Base-by-base conservation (phyloP, 2,113 vertebrate species). In the Meriones unguiculatus region DNA sequence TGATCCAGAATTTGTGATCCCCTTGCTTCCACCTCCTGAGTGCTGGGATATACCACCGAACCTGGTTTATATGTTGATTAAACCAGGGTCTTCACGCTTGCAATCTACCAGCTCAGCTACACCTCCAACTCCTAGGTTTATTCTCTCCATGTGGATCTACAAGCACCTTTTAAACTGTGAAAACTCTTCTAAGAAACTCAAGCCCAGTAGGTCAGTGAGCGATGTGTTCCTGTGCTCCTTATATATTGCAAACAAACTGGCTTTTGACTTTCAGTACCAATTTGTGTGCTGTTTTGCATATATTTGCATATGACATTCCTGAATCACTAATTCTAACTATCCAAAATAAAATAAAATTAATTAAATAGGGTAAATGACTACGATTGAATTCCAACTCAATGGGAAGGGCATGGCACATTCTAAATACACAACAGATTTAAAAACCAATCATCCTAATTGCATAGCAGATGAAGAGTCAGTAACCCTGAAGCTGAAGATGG, bases 321-420 rank as follows among this genome's bases (percentile, higher is more conserved):
- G 9, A 89, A 50, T 62, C 69, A 41, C 77, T 89, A 91, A 95
- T 96, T 97, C 67, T 69, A 97, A 91, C 91, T 94, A 91, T 95
- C 81, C 67, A 93, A 97, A 96, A 94, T 86, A 85, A 98, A 96
- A 97, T 85, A 57, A 93, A 96, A 95, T 96, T 92, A 94, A 97
- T 95, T 95, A 95, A 96, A 92, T 96, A 96, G 46, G 35, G 35
- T 89, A 89, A 92, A 82, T 91, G 72, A 95, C 59, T 91, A 30
- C 35, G 78, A 57, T 91, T 94, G 91, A 95, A 94, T 95, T 95
- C 64, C 93, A 93, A 59, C 38, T 94, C 35, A 4, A 25, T 89
- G 52, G 72, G 65, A 96, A 97, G 46, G 65, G 59, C 70, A 96
- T 92, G 46, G 70, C 78, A 87, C 62, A 77, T 24, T 85, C 70